Conservation (phyloP, 92 coral and sea anemone genomes). For the Phymanthus crucifer region DNA sequence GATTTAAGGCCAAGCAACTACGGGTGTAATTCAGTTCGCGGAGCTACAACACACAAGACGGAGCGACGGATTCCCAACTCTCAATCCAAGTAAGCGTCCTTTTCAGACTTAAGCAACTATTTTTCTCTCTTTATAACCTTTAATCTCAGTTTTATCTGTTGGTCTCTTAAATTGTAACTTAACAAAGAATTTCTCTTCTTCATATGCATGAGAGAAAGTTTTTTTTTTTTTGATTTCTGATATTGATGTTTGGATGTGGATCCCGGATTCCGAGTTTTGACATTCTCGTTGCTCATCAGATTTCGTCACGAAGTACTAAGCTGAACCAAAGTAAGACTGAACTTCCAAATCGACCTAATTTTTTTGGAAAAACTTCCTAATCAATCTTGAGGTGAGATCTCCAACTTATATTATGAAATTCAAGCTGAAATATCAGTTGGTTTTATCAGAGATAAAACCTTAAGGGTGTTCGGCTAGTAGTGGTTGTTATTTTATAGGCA, state of each 20-base stretch:
- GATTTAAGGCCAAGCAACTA: constrained; percentile 64
- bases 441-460: constrained; percentile 61
- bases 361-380: constrained; percentile 63
- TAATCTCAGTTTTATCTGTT: constrained; percentile 44
- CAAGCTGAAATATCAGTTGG: constrained; percentile 77
- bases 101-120: not conserved
- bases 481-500: constrained; percentile 48
- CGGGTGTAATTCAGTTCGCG: constrained; percentile 47
- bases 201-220: constrained; percentile 21
- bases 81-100: constrained; percentile 24
- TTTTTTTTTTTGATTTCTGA: constrained; percentile 11
- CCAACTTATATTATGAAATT: constrained; percentile 76
- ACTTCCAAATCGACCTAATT: constrained; percentile 45
- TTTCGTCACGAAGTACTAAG: constrained; percentile 11
- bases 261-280: not conserved
- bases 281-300: not conserved
- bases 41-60: constrained; percentile 29
- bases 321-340: constrained; percentile 35
- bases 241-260: constrained; percentile 11
- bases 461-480: constrained; percentile 43
- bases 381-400: constrained; percentile 71
- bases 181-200: constrained; percentile 43
- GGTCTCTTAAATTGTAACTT: constrained; percentile 42
- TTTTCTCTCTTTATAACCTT: constrained; percentile 12
- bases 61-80: constrained; percentile 13